These are phyloP conservation scores for Nyctibius bracteatus DNA, from an alignment of 2,113 vertebrate genomes.

Conservation along the genomic window DNA sequence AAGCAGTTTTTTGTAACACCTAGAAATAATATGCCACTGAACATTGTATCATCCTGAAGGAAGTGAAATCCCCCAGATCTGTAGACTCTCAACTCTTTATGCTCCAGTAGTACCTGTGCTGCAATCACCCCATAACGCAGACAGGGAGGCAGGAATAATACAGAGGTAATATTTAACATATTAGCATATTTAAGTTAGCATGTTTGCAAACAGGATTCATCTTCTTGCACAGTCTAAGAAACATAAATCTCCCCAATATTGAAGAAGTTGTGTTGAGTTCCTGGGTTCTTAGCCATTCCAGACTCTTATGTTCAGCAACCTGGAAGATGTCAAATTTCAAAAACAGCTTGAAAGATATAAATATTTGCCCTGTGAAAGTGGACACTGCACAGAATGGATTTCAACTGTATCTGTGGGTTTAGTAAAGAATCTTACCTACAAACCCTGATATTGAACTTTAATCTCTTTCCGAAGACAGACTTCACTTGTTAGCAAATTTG, in stretches of 20 bases:
- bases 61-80: background rate
- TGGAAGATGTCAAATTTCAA: background rate
- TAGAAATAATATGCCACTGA: background rate
- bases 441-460: background rate
- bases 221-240: background rate
- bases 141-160: background rate
- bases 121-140: background rate
- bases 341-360: background rate
- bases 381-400: background rate
- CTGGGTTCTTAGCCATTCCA: background rate
- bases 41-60: background rate
- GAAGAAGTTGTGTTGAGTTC: background rate
- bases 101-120: background rate
- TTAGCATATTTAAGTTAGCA: background rate
- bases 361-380: background rate
- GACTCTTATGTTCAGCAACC: rapidly evolving
- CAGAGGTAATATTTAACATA: background rate
- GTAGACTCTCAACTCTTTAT: background rate
- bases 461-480: background rate
- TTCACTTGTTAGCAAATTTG: background rate
- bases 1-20: background rate
- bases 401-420: background rate
- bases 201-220: background rate
- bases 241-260: rapidly evolving
- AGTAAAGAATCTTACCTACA: background rate